Percentiles rank a stretch among this genome's conserved stretches.
phyloP scores from a whole-genome alignment of 2,888 invertebrate genomes.

The Drosophila gaucha region DNA sequence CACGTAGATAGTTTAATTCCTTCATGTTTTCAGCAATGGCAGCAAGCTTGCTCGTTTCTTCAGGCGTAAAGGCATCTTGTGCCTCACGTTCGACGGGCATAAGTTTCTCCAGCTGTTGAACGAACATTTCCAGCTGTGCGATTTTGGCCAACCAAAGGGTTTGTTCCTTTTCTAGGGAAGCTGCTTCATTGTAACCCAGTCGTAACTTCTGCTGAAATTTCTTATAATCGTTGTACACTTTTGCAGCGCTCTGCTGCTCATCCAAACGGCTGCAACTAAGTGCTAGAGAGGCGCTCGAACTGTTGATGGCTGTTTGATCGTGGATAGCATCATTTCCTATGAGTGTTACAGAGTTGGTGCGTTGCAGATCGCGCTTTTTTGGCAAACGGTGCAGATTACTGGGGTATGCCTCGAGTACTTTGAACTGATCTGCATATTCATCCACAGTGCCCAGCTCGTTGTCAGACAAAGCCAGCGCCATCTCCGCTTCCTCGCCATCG shows the following conservation, averaged over 20 bases:
- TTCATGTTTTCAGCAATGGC: slow-evolving; percentile 70
- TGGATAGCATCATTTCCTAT: slow-evolving; percentile 39
- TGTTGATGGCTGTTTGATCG: slow-evolving; percentile 24
- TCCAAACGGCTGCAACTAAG: slow-evolving; percentile 37
- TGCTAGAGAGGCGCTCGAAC: slow-evolving; percentile 35
- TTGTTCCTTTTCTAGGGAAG: slow-evolving; percentile 40
- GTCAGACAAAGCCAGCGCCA: slow-evolving; percentile 46
- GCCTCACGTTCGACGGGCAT: slow-evolving; percentile 52
- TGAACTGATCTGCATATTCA: slow-evolving; percentile 75
- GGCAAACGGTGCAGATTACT: slow-evolving; percentile 70
- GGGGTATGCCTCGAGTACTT: slow-evolving; percentile 78
- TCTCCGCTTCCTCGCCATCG: slow-evolving; percentile 60
- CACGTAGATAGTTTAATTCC: slow-evolving; percentile 72
- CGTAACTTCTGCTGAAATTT: slow-evolving; percentile 73
- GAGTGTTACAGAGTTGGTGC: slow-evolving; percentile 61
- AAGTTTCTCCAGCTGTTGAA: slow-evolving; percentile 77
- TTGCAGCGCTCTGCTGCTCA: slow-evolving; percentile 56
- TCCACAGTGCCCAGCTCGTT: slow-evolving; percentile 54
- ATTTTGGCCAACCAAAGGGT: slow-evolving; percentile 61
- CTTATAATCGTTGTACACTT: slow-evolving; percentile 68
- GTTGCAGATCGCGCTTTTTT: slow-evolving; percentile 68
- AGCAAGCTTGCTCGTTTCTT: slow-evolving; percentile 60
- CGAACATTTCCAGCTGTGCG: slow-evolving; percentile 67
- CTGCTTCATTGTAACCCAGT: slow-evolving; percentile 51
- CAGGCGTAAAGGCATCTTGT: slow-evolving; percentile 62